Conservation (phyloP, 2,797 vertebrate species). For the Gallinago stenura region DNA sequence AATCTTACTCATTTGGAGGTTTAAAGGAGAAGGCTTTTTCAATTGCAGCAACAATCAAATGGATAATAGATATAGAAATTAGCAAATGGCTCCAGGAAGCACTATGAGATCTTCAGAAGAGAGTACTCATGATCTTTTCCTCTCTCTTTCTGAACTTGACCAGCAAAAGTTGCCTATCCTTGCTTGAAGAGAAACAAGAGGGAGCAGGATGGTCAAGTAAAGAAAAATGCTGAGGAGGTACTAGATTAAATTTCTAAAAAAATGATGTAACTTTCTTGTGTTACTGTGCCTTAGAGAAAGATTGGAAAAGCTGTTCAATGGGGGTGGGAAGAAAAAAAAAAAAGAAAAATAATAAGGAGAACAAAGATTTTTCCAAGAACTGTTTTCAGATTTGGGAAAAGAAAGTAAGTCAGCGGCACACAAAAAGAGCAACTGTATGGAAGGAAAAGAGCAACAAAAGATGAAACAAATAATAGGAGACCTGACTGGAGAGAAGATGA, state of each 20-base stretch:
- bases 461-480: constrained; percentile 11
- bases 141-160: not conserved
- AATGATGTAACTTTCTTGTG: not conserved
- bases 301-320: not conserved
- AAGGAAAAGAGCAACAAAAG: not conserved
- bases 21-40: not conserved
- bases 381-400: not conserved
- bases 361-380: not conserved
- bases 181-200: not conserved
- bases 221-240: not conserved
- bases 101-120: not conserved
- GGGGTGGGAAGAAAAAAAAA: too few relatives aligned
- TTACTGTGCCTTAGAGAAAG: not conserved
- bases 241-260: not conserved
- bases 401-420: not conserved
- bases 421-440: not conserved
- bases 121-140: rapidly evolving
- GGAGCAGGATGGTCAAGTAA: not conserved
- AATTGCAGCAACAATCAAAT: not conserved
- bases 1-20: not conserved
- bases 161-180: not conserved
- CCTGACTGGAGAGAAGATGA: not conserved
- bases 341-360: not conserved
- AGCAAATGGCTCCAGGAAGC: not conserved
- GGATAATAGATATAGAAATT: not conserved